Evolutionary conservation across 2,113 vertebrate species (phyloP), one percentile per base, ranked within the genome.

Genomic region (Pionites leucogaster): DNA sequence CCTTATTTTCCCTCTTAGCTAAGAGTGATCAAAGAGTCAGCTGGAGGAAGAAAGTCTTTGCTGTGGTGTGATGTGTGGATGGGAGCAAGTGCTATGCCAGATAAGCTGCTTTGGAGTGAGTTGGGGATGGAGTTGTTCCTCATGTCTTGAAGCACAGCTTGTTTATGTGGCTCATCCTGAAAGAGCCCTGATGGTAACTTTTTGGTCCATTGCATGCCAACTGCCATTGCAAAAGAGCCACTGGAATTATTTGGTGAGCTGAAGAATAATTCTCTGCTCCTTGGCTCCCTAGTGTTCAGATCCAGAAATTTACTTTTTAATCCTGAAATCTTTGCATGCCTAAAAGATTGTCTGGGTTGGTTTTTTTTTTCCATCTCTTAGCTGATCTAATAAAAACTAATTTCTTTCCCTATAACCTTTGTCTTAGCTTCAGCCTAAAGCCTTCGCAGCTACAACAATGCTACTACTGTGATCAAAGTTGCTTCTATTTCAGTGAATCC

Each of bases 391-490:
- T 60, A 78, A 91, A 94, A 93, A 77, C n/a, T 60, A 84, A 84
- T 89, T 89, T 18, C 7, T 78, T 88, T 78, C 42, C 47, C 33
- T 79, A 13, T 39, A 71, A 95, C 81, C 2, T 5, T 76, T 46
- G 25, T 78, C 77, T 87, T 57, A 44, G 59, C 80, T 89, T 79
- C 86, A 92, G 77, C 74, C 80, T 76, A 55, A 89, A 92, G 65
- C 47, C 52, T 96, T 97, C 70, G 79, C 83, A 82, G 78, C 81
- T 93, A 37, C 42, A 92, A 95, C 81, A 95, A 79, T 95, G 33
- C 47, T 57, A 57, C 77, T 49, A 72, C 83, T 93, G 89, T 93
- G 91, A 95, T 76, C 55, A 86, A 95, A 95, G 93, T 93, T 95
- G 77, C 86, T 86, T 85, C 39, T 18, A 14, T 95, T 87, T 95